phyloP scores from a whole-genome alignment of 1,140 invertebrate species.

The Caenorhabditis remanei region DNA sequence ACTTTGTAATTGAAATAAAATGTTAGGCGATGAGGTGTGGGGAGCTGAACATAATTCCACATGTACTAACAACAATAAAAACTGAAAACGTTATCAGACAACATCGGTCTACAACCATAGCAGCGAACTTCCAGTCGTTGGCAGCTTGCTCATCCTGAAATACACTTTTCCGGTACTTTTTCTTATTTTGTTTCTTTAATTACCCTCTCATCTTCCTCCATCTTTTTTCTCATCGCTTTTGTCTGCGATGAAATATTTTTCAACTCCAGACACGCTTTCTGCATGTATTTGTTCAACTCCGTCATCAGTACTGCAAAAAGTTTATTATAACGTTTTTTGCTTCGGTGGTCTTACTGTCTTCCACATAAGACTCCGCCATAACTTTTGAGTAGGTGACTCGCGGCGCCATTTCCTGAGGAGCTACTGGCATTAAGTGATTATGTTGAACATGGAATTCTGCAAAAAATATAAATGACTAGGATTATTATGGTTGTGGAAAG shows the following conservation, averaged over 20 bases:
- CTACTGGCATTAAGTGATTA: constrained; percentile 49
- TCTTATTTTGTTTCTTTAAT: background rate
- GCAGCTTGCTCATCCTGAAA: constrained; percentile 67
- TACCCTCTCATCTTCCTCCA: constrained; percentile 66
- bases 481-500: background rate
- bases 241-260: constrained; percentile 61
- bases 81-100: constrained; percentile 79
- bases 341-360: constrained; percentile 11
- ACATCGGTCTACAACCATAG: constrained; percentile 79
- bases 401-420: background rate
- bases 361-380: constrained; percentile 21
- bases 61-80: constrained; percentile 78
- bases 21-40: constrained; percentile 66
- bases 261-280: constrained; percentile 63
- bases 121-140: constrained; percentile 80
- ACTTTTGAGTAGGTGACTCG: constrained; percentile 47
- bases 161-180: background rate
- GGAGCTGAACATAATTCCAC: constrained; percentile 70
- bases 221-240: constrained; percentile 58
- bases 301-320: constrained; percentile 42
- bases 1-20: background rate
- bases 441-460: constrained; percentile 47
- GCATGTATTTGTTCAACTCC: constrained; percentile 62
- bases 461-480: constrained; percentile 30
- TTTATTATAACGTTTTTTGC: background rate